Conservation (phyloP, 1,140 invertebrate species). For the Pollicipes pollicipes region DNA sequence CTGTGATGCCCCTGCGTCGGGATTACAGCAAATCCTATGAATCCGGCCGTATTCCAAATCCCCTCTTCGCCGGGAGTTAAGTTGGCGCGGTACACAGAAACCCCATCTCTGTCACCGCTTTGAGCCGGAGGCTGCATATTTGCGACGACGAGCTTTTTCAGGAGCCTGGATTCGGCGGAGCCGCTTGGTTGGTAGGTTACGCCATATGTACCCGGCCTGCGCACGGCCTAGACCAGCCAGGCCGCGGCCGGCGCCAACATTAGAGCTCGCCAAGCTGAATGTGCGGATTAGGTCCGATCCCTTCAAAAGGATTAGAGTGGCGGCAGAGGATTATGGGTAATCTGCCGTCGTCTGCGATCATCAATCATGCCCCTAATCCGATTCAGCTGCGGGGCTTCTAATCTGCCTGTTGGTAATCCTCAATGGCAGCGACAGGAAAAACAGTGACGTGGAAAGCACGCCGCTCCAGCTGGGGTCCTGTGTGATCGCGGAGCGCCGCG, state of each 20-base stretch:
- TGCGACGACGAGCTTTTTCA: too few species aligned
- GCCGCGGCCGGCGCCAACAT: neutral
- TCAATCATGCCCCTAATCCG: neutral
- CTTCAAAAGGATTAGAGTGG: neutral
- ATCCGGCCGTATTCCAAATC: conserved; percentile 1
- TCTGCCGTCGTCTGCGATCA: neutral
- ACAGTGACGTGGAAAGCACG: too few species aligned
- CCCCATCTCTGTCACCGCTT: neutral
- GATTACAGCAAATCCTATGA: conserved; percentile 2
- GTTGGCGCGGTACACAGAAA: neutral
- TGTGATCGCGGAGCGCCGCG: too few species aligned
- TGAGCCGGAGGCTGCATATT: too few species aligned
- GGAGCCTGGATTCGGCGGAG: too few species aligned
- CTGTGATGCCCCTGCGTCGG: neutral
- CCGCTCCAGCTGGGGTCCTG: neutral
- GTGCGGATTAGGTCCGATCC: neutral
- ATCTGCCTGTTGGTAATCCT: neutral
- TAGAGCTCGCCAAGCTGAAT: neutral
- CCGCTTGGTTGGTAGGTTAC: too few species aligned
- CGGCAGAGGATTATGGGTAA: neutral
- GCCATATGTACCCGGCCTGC: too few species aligned
- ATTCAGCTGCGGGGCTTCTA: neutral
- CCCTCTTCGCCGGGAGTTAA: neutral
- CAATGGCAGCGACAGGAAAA: too few species aligned
- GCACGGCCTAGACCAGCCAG: too few species aligned